Percentiles rank a stretch among this genome's conserved stretches.
These are phyloP conservation scores for Pseudomyrmex cubaensis DNA, from an alignment of 1,140 invertebrate genomes.

Conservation along the genomic window DNA sequence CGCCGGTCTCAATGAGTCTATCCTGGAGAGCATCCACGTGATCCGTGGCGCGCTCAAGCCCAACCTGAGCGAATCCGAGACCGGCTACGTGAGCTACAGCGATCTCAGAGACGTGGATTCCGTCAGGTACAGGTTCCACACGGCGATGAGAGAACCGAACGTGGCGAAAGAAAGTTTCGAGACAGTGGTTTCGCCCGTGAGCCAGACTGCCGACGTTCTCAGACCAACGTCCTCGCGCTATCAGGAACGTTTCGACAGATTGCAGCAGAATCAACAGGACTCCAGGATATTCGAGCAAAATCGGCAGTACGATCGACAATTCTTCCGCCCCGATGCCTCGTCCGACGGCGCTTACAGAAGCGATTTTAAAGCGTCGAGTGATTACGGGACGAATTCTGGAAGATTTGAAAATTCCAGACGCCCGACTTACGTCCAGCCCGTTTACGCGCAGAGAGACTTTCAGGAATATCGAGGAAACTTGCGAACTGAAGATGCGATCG, in stretches of 20 bases:
- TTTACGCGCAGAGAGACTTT: background rate
- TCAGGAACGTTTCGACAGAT: constrained; percentile 48
- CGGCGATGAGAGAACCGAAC: constrained; percentile 77
- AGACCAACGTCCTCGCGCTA: background rate
- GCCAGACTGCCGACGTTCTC: background rate
- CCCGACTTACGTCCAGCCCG: constrained; percentile 7
- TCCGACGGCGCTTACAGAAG: background rate
- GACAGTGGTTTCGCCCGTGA: constrained; percentile 37
- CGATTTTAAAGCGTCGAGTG: background rate
- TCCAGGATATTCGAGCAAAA: constrained; percentile 6
- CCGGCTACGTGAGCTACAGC: constrained; percentile 82
- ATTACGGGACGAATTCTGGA: background rate
- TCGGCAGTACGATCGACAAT: background rate
- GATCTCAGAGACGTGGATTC: constrained; percentile 79
- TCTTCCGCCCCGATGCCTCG: background rate
- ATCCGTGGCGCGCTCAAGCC: constrained; percentile 78
- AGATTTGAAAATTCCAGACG: background rate
- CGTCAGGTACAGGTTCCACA: constrained; percentile 82
- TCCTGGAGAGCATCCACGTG: constrained; percentile 80
- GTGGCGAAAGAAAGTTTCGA: constrained; percentile 52
- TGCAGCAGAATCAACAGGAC: constrained; percentile 8
- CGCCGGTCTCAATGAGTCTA: constrained; percentile 80
- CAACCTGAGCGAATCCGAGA: constrained; percentile 80
- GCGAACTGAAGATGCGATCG: background rate
- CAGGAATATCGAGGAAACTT: constrained; percentile 8